These are phyloP conservation scores for Pyxicephalus adspersus DNA, from an alignment of 2,113 vertebrate genomes.

Conservation along the genomic window DNA sequence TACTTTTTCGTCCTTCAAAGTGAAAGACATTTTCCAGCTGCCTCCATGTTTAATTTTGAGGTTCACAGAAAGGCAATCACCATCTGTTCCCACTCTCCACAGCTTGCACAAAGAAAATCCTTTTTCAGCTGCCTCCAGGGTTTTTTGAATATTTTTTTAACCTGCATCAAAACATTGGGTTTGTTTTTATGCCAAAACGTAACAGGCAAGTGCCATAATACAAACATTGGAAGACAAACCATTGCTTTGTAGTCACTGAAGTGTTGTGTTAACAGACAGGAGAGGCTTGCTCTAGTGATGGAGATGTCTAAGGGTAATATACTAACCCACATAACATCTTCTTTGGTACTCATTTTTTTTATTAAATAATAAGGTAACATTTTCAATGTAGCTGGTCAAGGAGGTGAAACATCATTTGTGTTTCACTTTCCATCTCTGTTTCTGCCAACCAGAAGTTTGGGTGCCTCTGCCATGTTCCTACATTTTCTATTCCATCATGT, in stretches of 20 bases:
- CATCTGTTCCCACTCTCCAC: constrained; percentile 36
- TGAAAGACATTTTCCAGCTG: constrained; percentile 31
- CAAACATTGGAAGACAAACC: not conserved
- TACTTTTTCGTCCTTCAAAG: not conserved
- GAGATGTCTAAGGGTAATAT: constrained; percentile 27
- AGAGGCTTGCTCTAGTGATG: not conserved
- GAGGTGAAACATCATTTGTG: no score
- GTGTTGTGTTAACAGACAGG: constrained; percentile 8
- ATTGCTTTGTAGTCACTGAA: not conserved
- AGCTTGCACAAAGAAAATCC: not conserved
- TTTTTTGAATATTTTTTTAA: constrained; percentile 48
- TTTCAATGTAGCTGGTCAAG: no score
- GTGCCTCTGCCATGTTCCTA: no score
- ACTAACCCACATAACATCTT: no score
- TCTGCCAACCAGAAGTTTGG: no score
- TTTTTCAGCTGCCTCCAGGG: constrained; percentile 20
- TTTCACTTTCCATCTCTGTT: no score
- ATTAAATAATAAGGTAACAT: no score
- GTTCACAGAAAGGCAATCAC: constrained; percentile 11
- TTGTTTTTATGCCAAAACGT: constrained; percentile 16
- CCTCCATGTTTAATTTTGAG: constrained; percentile 4
- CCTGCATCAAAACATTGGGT: constrained; percentile 49
- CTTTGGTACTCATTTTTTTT: no score
- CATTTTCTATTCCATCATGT: no score
- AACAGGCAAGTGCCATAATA: constrained; percentile 13